Evolutionary conservation across 2,888 invertebrate species (phyloP).

Genomic region (Eilema caniola): DNA sequence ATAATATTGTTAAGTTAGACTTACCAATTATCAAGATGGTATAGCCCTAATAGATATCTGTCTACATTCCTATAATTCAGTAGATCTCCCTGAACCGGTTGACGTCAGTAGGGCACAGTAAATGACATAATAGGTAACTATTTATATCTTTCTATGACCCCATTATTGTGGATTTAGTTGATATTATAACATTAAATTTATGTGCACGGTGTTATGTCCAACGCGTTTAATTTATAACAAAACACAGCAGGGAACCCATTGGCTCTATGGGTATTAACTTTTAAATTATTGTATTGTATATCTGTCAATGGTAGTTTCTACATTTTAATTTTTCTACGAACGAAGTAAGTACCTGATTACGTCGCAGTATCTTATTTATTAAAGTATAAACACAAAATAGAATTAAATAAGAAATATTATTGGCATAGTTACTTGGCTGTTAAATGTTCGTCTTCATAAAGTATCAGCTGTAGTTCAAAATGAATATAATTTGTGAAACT

Average conservation of each 20-base stretch:
- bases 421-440: no score
- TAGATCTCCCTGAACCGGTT: neutral
- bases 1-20: neutral
- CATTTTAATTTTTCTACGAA: neutral
- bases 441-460: no score
- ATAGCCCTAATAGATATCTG: neutral
- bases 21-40: neutral
- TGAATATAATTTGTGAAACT: no score
- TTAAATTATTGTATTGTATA: no score
- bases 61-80: neutral
- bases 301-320: no score
- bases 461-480: no score
- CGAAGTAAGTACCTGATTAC: neutral
- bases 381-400: no score
- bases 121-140: neutral
- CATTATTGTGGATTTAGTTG: neutral
- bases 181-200: neutral
- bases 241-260: neutral
- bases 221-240: neutral
- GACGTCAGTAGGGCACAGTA: slow-evolving; percentile 1
- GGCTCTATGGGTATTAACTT: neutral
- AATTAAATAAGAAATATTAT: no score
- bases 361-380: no score
- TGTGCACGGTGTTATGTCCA: neutral
- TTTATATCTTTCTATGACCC: neutral